Evolutionary conservation across 2,113 vertebrate species (phyloP).

Genomic region (Sylvietta virens): DNA sequence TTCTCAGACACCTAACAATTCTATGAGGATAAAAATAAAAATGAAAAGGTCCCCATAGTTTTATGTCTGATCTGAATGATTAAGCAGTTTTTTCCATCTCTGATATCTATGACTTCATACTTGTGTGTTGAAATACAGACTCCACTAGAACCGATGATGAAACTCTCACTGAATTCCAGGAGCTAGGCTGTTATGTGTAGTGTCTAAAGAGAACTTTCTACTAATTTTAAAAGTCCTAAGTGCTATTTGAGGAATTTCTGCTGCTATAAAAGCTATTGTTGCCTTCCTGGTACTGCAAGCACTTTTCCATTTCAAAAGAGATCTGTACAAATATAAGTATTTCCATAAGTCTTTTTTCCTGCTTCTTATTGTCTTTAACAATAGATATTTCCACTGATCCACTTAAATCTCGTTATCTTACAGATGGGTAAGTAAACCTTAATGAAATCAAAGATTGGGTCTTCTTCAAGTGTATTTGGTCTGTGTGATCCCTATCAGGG

Average conservation of each 20-base stretch:
- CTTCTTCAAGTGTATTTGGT: neutral
- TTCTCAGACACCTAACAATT: neutral
- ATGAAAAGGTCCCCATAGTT: neutral
- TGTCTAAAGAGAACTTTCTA: neutral
- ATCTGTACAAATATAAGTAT: neutral
- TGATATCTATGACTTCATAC: neutral
- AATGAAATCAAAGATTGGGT: neutral
- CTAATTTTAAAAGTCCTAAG: neutral
- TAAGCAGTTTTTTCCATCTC: neutral
- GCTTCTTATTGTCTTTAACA: neutral
- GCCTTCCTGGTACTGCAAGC: neutral
- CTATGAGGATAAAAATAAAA: neutral
- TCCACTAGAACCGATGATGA: neutral
- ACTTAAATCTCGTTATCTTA: neutral
- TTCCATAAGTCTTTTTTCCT: neutral
- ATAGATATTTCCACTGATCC: neutral
- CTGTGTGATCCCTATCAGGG: neutral
- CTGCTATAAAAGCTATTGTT: neutral
- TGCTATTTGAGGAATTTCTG: neutral
- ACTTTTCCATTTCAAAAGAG: neutral
- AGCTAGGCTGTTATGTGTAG: neutral
- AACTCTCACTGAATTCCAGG: constrained; percentile 17
- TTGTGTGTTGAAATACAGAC: neutral
- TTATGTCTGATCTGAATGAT: neutral
- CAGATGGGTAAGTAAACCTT: neutral